Percentiles rank a stretch among this genome's conserved stretches.
phyloP scores from a whole-genome alignment of 2,113 vertebrate genomes.

The Aythya baeri region DNA sequence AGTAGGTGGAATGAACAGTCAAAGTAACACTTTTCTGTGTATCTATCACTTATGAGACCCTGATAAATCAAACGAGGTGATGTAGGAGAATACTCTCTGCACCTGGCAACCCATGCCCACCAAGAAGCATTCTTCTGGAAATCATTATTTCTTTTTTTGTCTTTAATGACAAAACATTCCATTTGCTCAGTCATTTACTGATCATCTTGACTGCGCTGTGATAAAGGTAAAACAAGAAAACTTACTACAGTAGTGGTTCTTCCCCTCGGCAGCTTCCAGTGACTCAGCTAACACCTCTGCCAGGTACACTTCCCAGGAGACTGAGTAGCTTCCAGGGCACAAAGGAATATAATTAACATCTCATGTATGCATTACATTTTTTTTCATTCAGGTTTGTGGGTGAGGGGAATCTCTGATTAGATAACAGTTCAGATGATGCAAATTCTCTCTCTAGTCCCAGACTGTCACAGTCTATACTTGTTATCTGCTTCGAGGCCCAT shows the following conservation, averaged over 20 bases:
- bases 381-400: not conserved
- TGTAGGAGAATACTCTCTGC: not conserved
- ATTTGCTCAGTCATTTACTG: not conserved
- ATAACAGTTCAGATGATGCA: not conserved
- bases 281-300: not conserved
- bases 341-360: not conserved
- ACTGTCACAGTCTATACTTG: not conserved
- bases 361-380: no score
- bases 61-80: not conserved
- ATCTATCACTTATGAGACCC: accelerated
- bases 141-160: not conserved
- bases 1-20: not conserved
- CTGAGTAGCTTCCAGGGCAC: not conserved
- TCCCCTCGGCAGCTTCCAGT: not conserved
- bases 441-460: not conserved
- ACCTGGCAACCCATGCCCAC: not conserved
- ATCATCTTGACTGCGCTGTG: not conserved
- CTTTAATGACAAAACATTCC: not conserved
- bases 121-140: not conserved
- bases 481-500: not conserved
- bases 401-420: not conserved
- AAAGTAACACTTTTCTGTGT: not conserved
- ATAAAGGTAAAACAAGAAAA: not conserved
- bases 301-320: not conserved
- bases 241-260: accelerated